Base-by-base conservation (phyloP, 2,113 vertebrate genomes). In the Crotalus helleri region DNA sequence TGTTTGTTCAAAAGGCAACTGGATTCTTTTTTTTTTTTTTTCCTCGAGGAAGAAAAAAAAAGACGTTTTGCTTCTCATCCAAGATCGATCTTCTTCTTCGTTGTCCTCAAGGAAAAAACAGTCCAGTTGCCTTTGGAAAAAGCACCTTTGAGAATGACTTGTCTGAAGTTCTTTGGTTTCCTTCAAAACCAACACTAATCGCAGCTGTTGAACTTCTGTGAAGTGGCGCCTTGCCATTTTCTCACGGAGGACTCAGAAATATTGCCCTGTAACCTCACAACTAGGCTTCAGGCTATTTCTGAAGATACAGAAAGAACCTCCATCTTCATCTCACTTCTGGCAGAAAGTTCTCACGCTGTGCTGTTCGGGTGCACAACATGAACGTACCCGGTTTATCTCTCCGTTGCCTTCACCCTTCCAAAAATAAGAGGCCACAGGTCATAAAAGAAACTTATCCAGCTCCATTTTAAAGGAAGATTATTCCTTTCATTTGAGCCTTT, bases 401-500 rank as follows among this genome's bases (percentile, higher is more conserved):
- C 74, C 1, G 33, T 3, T 8, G 74, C 74, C 74, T 39, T 44
- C 17, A 19, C 39, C 33, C 74, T 81, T 44, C 74, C 74, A 21
- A 81, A 81, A 44, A 81, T 44, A 81, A 44, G 74, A 81, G 17
- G 74, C 33, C 74, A 44, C 17, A 10, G 33, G 33, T 21, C 74
- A 44, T 17, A 8, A 81, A 87, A 92, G 58, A 81, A 92, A 92
- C 90, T 92, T 92, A 92, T 49, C 95, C 3, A 1, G 6, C 64
- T 21, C 53, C 10, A 90, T 19, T 74, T 4, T 29, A 0, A 90
- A 54, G 44, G 53, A 51, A 57, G 1, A 1, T 58, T 94, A 92
- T 94, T 86, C 90, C 74, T 89, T 91, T 85, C 93, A 90, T 93
- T 85, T 29, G 64, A 93, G 74, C 26, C 1, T 2, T 57, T 91